phyloP scores from a whole-genome alignment of 2,888 invertebrate species.

The Synergus gifuensis region DNA sequence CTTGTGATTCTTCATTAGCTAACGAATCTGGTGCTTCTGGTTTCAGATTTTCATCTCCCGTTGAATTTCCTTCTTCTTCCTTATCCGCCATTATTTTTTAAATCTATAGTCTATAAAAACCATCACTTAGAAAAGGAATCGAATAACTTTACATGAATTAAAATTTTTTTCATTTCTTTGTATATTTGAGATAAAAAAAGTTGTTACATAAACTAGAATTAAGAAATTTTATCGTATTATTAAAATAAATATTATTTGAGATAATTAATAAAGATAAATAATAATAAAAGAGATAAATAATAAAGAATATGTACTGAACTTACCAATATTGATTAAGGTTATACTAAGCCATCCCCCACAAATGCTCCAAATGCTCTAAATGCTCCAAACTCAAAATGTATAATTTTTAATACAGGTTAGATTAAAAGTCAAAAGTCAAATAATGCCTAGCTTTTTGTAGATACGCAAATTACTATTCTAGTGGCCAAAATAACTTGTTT shows the following conservation, averaged over 20 bases:
- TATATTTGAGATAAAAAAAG: no score
- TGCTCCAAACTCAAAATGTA: no score
- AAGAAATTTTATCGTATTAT: no score
- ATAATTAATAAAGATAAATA: no score
- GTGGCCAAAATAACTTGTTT: no score
- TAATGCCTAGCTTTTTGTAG: not conserved
- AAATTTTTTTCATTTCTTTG: no score
- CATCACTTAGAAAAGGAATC: no score
- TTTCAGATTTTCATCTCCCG: conserved; percentile 42
- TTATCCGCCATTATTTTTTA: conserved; percentile 58
- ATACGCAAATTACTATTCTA: no score
- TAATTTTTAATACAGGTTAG: no score
- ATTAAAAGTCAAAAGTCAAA: not conserved
- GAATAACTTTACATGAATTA: no score
- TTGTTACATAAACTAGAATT: no score
- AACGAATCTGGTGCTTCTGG: conserved; percentile 22
- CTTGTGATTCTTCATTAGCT: conserved; percentile 58
- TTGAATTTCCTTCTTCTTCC: conserved; percentile 55
- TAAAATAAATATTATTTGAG: not conserved
- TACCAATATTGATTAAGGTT: not conserved
- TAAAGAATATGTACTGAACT: not conserved
- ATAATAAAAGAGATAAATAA: no score
- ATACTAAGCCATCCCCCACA: not conserved
- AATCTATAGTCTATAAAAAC: not conserved
- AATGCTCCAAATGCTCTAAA: not conserved